Conservation (phyloP, 2,797 vertebrate genomes). For the Brachyalestes nurse region DNA sequence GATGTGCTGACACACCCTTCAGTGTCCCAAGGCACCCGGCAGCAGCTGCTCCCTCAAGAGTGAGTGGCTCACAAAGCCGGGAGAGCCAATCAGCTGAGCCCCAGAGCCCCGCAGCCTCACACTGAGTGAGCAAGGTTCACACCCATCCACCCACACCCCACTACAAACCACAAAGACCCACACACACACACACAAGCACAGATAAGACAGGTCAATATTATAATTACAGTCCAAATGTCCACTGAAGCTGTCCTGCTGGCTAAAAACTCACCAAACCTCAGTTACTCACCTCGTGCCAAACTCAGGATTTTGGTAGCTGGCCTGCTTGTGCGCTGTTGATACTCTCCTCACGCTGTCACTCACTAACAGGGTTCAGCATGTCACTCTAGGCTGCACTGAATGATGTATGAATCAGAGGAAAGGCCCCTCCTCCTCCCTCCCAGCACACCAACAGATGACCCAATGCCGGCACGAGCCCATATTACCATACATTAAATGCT, state of each 20-base stretch:
- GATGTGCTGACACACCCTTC: constrained; percentile 60
- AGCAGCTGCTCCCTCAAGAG: constrained; percentile 48
- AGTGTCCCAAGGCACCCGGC: constrained; percentile 41
- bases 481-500: constrained; percentile 59
- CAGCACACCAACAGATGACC: constrained; percentile 59
- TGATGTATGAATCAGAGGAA: constrained; percentile 77
- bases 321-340: constrained; percentile 32
- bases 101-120: constrained; percentile 43
- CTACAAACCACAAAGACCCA: constrained; percentile 14
- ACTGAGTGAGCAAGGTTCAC: constrained; percentile 56
- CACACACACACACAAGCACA: constrained; percentile 34
- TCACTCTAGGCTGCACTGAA: constrained; percentile 70
- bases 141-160: constrained; percentile 29
- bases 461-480: constrained; percentile 63
- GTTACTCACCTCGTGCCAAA: constrained; percentile 36
- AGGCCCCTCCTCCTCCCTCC: constrained; percentile 65
- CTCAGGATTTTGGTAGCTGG: not conserved
- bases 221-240: not conserved
- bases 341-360: constrained; percentile 54
- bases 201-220: constrained; percentile 44
- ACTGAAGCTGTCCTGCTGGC: not conserved
- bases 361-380: constrained; percentile 70
- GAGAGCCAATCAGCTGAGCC: constrained; percentile 69
- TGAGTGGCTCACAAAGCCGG: constrained; percentile 38
- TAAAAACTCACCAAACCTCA: not conserved